Evolutionary conservation across 2,113 vertebrate species (phyloP).

Genomic region (Galbula dea): DNA sequence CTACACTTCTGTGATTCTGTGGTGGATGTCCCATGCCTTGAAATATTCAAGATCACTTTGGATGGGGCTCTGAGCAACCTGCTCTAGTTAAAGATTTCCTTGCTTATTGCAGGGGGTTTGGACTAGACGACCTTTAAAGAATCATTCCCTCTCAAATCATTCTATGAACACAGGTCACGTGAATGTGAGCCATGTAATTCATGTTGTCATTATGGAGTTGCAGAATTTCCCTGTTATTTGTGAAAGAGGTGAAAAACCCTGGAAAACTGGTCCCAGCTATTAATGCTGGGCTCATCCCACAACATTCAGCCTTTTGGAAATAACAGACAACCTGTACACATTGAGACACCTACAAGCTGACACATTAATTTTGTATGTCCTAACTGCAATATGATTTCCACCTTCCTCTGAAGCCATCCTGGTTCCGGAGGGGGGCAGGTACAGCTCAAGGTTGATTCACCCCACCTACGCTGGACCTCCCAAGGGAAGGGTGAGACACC

Average conservation of each 20-base stretch:
- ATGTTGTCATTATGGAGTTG: rapidly evolving
- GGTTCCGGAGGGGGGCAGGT: not conserved
- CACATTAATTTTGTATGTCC: not conserved
- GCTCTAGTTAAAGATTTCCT: not conserved
- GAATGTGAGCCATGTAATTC: not conserved
- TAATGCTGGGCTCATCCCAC: rapidly evolving
- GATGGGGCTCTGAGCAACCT: rapidly evolving
- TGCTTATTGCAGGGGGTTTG: rapidly evolving
- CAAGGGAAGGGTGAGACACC: constrained; percentile 24
- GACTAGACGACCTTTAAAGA: not conserved
- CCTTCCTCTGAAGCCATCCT: not conserved
- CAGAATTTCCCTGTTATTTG: not conserved
- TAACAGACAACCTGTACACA: not conserved
- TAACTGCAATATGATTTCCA: not conserved
- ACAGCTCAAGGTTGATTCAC: not conserved
- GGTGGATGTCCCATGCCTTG: not conserved
- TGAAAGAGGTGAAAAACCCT: not conserved
- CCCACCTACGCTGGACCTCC: constrained; percentile 37
- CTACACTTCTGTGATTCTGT: not conserved
- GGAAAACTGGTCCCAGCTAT: not conserved
- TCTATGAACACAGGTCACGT: not conserved
- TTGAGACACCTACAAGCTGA: not conserved
- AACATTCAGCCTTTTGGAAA: rapidly evolving
- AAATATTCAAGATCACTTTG: rapidly evolving
- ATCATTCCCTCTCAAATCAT: not conserved